Conservation (phyloP, 2,113 vertebrate species). For the Psilopogon haemacephalus region DNA sequence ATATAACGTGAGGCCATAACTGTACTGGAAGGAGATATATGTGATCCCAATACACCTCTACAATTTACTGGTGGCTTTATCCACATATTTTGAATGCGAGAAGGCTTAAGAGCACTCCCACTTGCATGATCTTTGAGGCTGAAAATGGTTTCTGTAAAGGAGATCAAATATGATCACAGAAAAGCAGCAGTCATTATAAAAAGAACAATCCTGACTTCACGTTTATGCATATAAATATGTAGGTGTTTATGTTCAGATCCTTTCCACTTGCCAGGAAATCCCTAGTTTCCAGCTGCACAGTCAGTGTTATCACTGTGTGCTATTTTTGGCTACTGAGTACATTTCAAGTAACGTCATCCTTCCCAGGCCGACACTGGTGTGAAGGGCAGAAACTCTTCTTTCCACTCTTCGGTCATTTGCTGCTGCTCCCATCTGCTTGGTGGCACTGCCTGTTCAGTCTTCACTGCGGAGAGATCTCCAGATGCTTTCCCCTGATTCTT, state of each 20-base stretch:
- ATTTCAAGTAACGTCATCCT: constrained; percentile 25
- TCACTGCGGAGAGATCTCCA: neutral
- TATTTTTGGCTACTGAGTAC: constrained; percentile 46
- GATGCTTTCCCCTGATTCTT: neutral
- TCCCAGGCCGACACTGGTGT: neutral
- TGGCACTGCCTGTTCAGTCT: neutral
- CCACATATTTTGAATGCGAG: neutral
- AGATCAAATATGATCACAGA: neutral
- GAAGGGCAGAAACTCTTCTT: constrained; percentile 6
- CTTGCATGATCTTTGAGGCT: neutral
- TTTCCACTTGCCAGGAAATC: neutral
- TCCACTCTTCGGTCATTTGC: neutral
- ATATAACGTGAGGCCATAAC: constrained; percentile 34
- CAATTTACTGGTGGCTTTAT: neutral
- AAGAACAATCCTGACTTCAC: neutral
- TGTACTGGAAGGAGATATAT: constrained; percentile 18
- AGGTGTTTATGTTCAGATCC: neutral
- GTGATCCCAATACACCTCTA: neutral
- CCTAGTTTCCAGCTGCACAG: constrained; percentile 22
- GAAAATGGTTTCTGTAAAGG: neutral
- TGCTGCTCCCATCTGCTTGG: neutral
- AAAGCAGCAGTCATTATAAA: neutral
- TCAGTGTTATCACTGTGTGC: neutral
- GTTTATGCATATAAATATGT: rapidly evolving
- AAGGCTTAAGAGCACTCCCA: neutral